Evolutionary conservation across 2,888 invertebrate species (phyloP), one percentile per base, ranked within the genome.

Genomic region (Phyllotreta striolata): DNA sequence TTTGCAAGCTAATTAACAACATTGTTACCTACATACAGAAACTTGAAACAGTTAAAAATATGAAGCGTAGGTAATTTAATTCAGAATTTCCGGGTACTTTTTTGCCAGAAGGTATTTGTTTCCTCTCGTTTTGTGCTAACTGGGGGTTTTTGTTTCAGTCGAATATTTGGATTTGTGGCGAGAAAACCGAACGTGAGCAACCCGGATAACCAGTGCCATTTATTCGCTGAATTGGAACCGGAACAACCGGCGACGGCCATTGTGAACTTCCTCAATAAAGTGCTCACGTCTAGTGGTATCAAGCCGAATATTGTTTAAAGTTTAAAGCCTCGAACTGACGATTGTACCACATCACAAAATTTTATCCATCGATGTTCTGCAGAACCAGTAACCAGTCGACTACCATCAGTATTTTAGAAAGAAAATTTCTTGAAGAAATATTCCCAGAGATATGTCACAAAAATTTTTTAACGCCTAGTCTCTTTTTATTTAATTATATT

Each of bases 121-220:
- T 55, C 8, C 12, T 10, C 2, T 39, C 13, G 10, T 24, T 0
- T 34, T 43, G 9, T 24, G 24, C 4, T 24, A 24, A 24, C 24
- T 24, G 24, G 24, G 24, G 24, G 4, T 24, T 12, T 57, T 44
- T 52, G 3, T 60, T 68, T 51, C 84, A 95, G 94, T 78, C 89
- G 93, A 72, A 91, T 95, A 73, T 98, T 98, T 82, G 98, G 97
- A 55, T 98, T 98, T 83, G 96, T 98, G 71, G 96, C 98, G 34
- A 88, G 93, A 77, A 89, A 94, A 84, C 90, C 92, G 46, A 76
- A 76, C 60, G 91, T 93, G 60, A 91, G 91, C 73, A 88, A 88
- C 71, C 87, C 89, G 52, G 96, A 98, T 83, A 98, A 98, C 84
- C 93, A 96, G 83, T 98, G 98, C 83, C 98, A 98, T 85, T 88